Base-by-base conservation (phyloP, 2,888 invertebrate species). In the Pardosa pseudoannulata region DNA sequence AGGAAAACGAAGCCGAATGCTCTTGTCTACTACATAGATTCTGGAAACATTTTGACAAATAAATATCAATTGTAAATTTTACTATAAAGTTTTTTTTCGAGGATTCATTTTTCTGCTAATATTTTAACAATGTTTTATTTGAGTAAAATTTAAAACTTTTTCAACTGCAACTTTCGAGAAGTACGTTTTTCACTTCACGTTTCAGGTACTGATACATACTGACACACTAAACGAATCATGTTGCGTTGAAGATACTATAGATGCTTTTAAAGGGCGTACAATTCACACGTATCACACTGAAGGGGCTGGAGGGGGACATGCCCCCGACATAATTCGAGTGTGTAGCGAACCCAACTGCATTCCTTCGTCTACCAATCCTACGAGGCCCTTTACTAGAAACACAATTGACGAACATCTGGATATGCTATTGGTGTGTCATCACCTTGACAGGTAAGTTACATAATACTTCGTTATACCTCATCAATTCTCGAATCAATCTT, bases 241-340 rank as follows among this genome's bases (percentile, higher is more conserved):
- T 0, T 91, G 91, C 82, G 91, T 91, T 0, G 91, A 91, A 79
- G 89, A 91, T 64, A 90, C 91, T 0, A 89, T 91, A 16, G 90
- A 90, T 31, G 89, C 91, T 0, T 90, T 91, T 76, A 89, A 89
- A 23, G 91, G 90, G 1, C 89, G 91, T 7, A 89, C 90, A 16
- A 91, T 91, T 46, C 91, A 91, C 80, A 90, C 91, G 1, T 91
- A 91, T 81, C 91, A 91, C 87, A 90, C 91, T 5, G 91, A 91
- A 83, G 91, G 91, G 2, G 91, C 91, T 0, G 91, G 91, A 6
- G 91, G 91, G 0, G 91, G 91, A 0, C 91, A 91, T 81, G 91
- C 91, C 9, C 91, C 91, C 3, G 89, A 89, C 32, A 88, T 89
- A 65, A 90, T 91, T 31, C 87, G 89, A 19, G 90, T 91, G 9